Base-by-base conservation (phyloP, 2,113 vertebrate genomes). In the Perca fluviatilis region DNA sequence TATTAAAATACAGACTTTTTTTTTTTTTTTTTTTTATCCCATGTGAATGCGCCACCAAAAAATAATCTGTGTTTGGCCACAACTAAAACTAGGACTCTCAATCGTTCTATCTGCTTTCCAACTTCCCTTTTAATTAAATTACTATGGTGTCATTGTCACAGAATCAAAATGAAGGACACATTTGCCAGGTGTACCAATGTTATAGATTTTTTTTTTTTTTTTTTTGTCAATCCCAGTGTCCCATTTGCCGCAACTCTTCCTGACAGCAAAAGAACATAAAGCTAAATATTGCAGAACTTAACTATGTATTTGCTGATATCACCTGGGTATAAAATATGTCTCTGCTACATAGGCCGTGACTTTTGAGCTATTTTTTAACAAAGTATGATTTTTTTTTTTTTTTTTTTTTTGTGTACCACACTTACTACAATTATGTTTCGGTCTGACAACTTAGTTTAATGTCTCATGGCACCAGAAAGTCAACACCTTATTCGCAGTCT, bases 381-480 rank as follows among this genome's bases (percentile, higher is more conserved):
- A 9, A 25, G 2, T 23, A 19, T 11, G 10, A 25, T 33, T 33
- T 33, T 1, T 5, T 33, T 33, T 2, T 1, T 27, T 21, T 27
- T 14, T 27, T 30, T 1, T 1, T 21, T 15, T 46, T 14, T 27
- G 49, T 27, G 2, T 36, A 30, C 21, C n/a, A 64, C 8, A 76
- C n/a, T 14, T 40, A 27, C 33, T 73, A n/a, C 6, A 49, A 33
- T 33, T 10, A 61, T 49, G 5, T 3, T 51, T 64, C 51, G 25
- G 27, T 74, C n/a, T 5, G 14, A 63, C 19, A 21, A 69, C 16
- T 46, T 19, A 62, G 23, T 57, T 64, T 23, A 16, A 14, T 68
- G 21, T 62, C 65, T 79, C 21, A 40, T 30, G 19, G 10, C 36
- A 56, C 25, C 25, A 71, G 23, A 64, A 57, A 23, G 30, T 75